Evolutionary conservation across 2,888 invertebrate species (phyloP).

Genomic region (Cheilosia vulpina): DNA sequence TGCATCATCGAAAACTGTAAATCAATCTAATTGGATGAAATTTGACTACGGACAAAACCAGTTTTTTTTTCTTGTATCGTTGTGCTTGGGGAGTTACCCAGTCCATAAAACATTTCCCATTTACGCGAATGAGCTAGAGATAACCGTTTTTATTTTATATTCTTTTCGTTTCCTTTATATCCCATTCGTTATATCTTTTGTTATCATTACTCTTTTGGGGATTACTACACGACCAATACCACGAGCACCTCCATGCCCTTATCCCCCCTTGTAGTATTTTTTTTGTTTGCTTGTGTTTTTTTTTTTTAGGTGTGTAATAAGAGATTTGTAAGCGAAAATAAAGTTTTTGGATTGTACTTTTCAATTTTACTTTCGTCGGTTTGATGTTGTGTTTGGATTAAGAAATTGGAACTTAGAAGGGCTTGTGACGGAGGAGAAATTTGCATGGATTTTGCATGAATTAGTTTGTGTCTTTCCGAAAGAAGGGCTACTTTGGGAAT

Average conservation of each 20-base stretch:
- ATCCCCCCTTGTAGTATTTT: constrained; percentile 17
- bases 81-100: constrained; percentile 43
- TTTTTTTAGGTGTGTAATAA: constrained; percentile 15
- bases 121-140: constrained; percentile 59
- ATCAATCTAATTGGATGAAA: constrained; percentile 45
- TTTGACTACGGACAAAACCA: constrained; percentile 59
- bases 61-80: constrained; percentile 32
- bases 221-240: constrained; percentile 48
- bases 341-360: constrained; percentile 57
- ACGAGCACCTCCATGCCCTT: constrained; percentile 29
- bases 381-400: constrained; percentile 5
- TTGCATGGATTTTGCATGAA: constrained; percentile 63
- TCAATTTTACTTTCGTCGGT: constrained; percentile 60
- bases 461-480: constrained; percentile 19
- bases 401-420: no score
- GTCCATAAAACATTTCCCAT: constrained; percentile 26
- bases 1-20: constrained; percentile 39
- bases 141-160: constrained; percentile 49
- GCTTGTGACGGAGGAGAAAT: constrained; percentile 39
- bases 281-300: constrained; percentile 14
- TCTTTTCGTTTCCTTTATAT: constrained; percentile 29
- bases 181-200: constrained; percentile 64
- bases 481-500: constrained; percentile 21
- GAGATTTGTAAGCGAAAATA: constrained; percentile 54
- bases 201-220: constrained; percentile 73